Conservation (phyloP, 2,888 invertebrate species). For the Arge pagana region DNA sequence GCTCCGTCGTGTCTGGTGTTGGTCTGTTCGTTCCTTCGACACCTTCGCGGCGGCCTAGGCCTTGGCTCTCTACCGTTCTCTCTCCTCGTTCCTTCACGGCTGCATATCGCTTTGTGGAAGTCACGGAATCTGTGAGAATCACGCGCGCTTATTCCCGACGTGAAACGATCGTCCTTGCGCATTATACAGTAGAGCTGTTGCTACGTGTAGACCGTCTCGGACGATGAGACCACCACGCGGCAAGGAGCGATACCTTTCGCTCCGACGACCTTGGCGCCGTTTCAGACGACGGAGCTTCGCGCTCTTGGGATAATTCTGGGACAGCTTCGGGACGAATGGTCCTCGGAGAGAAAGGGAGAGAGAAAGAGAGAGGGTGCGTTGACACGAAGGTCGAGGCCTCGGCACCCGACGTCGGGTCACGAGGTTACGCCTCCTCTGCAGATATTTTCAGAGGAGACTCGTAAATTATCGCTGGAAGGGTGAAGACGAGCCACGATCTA, state of each 20-base stretch:
- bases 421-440: neutral
- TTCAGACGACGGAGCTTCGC: too few species aligned
- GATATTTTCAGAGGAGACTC: slow-evolving; percentile 6
- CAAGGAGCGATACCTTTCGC: too few species aligned
- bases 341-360: slow-evolving; percentile 11
- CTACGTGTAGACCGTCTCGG: too few species aligned
- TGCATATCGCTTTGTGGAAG: neutral
- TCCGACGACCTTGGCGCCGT: too few species aligned
- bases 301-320: slow-evolving; percentile 5
- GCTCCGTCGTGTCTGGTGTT: slow-evolving; percentile 53
- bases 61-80: slow-evolving; percentile 10
- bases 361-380: slow-evolving; percentile 21
- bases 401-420: neutral
- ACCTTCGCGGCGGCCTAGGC: slow-evolving; percentile 23
- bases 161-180: neutral
- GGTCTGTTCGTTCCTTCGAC: slow-evolving; percentile 50
- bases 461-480: slow-evolving; percentile 10
- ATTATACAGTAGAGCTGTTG: too few species aligned
- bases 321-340: slow-evolving; percentile 7
- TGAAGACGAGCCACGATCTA: slow-evolving; percentile 2
- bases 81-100: neutral
- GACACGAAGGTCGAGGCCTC: slow-evolving; percentile 16
- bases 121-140: too few species aligned
- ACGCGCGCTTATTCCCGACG: neutral
- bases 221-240: too few species aligned